Evolutionary conservation across 1,140 invertebrate genomes (phyloP), one percentile per base, ranked within the genome.

Genomic region (Sinella curviseta): DNA sequence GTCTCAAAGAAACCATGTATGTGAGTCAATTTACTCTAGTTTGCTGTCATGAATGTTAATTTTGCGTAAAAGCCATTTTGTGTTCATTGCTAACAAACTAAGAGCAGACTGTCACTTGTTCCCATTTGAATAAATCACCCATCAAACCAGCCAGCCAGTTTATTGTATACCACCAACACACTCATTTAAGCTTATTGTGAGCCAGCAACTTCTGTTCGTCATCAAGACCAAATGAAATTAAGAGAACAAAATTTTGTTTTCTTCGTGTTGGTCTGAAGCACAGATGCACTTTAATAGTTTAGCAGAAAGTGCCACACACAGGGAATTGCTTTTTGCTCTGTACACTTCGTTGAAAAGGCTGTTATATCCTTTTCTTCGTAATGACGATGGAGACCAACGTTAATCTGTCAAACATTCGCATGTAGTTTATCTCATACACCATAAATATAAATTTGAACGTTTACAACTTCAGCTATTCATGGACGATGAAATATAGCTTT

Each of bases 81-180:
- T 70, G 65, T 33, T 60, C 55, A 14, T 60, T 70, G 65, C 65
- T 30, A 70, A 33, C 26, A 70, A 70, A 30, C 26, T n/a, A n/a
- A n/a, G n/a, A 60, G 3, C 65, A 70, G 65, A 2, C 31, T 70
- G 65, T 70, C 65, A 70, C 65, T 70, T 70, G 65, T 70, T 24
- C 31, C 24, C 30, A 33, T 70, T 70, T 70, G 65, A 70, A 70
- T 70, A 70, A 70, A 70, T 70, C 65, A 70, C 65, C 24, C 65
- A 70, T 17, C 65, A 70, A n/a, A n/a, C 20, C 26, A 70, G 12
- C 31, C 39, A 24, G 31, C 28, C 65, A n/a, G n/a, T n/a, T n/a
- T n/a, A n/a, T n/a, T n/a, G n/a, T n/a, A 70, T 4, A 8, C 57
- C 12, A 60, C 57, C 12, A 60, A 8, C 14, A 60, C 8, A 60